Evolutionary conservation across 2,888 invertebrate genomes (phyloP).

Genomic region (Apodemia mormo): DNA sequence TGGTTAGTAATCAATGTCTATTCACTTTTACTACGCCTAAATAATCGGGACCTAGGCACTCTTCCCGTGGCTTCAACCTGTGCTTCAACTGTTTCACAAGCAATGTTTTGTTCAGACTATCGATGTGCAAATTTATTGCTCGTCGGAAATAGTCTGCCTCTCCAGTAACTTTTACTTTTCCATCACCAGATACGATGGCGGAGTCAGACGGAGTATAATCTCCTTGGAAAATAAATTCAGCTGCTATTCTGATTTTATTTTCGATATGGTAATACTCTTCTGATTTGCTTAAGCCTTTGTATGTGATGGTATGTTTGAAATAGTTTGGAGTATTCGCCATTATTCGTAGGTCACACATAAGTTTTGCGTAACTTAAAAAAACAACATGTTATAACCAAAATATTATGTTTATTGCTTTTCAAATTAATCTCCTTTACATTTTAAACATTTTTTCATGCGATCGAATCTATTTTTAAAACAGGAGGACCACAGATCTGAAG

Average conservation of each 20-base stretch:
- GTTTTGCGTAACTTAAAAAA: no score
- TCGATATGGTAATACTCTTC: not conserved
- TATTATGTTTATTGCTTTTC: no score
- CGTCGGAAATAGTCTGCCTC: conserved; percentile 64
- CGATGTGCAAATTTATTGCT: conserved; percentile 71
- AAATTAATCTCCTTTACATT: no score
- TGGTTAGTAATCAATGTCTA: no score
- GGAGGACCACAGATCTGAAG: no score
- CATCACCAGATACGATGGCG: conserved; percentile 47
- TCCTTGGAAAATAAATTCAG: not conserved
- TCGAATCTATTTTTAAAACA: no score
- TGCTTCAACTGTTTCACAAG: conserved; percentile 57
- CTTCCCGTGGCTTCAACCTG: no score
- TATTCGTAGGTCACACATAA: no score
- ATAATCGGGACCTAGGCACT: no score
- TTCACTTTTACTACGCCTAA: conserved; percentile 41
- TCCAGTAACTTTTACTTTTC: conserved; percentile 66
- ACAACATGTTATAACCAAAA: no score
- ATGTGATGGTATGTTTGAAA: conserved; percentile 69
- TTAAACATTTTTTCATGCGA: no score
- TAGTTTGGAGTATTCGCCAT: conserved; percentile 79
- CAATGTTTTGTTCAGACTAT: conserved; percentile 68
- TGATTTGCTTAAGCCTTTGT: conserved; percentile 56
- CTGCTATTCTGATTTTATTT: not conserved
- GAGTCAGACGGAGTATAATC: not conserved